Evolutionary conservation across 2,797 vertebrate species (phyloP), one percentile per base, ranked within the genome.

Genomic region (Crenichthys baileyi): DNA sequence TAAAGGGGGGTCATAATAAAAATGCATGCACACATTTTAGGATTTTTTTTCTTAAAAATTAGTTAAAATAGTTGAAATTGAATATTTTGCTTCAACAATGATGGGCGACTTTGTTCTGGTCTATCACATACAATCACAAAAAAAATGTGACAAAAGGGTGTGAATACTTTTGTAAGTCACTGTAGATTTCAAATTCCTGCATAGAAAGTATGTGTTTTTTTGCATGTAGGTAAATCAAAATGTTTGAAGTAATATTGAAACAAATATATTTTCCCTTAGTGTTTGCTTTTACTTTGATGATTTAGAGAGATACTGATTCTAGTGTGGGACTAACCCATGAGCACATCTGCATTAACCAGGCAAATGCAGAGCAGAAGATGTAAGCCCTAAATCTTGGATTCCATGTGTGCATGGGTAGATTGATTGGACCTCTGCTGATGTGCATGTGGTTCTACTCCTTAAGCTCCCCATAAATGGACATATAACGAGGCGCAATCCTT

Each of bases 381-480:
- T 1, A 4, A 20, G 31, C 2, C 31, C 67, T 36, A 70, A 29
- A 20, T 50, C 50, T 44, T 12, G 16, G 51, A 58, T 58, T 56
- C 67, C 76, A 77, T 11, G 36, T 56, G 7, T 29, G 36, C 65
- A 58, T 31, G 67, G 39, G 41, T 31, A 12, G 58, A 70, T 16
- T 36, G 67, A 77, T 22, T 24, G 26, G 55, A 18, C 39, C 41
- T 71, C 76, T 60, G 53, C 55, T 60, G 51, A 58, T 29, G 67
- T 41, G 65, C 65, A 77, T 46, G 39, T 18, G 31, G n/a, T 70
- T 70, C 55, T 55, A 29, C 20, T 55, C 63, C 53, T 55, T 56
- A 48, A 77, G 36, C 67, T 31, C 46, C 53, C 41, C 67, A 60
- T 44, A 60, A 60, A 50, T 48, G 53, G 48, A 22, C 65, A 71